Percentiles rank a stretch among this genome's conserved stretches.
Conservation (phyloP, 2,888 invertebrate species). For the Bhutanitis thaidina region DNA sequence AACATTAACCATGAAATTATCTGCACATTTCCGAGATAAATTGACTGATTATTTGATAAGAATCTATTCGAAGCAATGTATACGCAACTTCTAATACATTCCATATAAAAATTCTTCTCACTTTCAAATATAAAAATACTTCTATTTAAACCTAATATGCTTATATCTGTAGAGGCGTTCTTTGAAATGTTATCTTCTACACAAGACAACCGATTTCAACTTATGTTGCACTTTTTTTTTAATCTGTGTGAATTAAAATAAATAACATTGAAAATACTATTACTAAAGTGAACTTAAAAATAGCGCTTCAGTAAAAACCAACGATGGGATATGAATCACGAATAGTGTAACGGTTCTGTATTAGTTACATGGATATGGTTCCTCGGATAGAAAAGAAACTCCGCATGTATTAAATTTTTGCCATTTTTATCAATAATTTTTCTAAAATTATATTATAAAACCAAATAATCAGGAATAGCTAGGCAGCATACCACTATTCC, state of each 20-base stretch:
- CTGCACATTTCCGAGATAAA: slow-evolving; percentile 3
- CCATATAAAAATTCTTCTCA: neutral
- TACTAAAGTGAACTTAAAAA: neutral
- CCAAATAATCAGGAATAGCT: too few relatives aligned
- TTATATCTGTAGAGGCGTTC: neutral
- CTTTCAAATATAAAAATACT: neutral
- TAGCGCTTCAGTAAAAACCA: too few relatives aligned
- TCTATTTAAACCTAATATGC: neutral
- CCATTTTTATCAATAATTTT: too few relatives aligned
- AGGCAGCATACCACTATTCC: too few relatives aligned
- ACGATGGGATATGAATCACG: too few relatives aligned
- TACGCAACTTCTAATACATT: slow-evolving; percentile 1
- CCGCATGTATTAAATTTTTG: too few relatives aligned
- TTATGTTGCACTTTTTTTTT: slow-evolving; percentile 5
- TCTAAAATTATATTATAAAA: too few relatives aligned
- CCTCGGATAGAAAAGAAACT: too few relatives aligned
- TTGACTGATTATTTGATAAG: slow-evolving; percentile 1
- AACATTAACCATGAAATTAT: slow-evolving; percentile 12
- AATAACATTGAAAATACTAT: slow-evolving; percentile 35
- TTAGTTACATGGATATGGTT: too few relatives aligned
- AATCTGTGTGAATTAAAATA: slow-evolving; percentile 18
- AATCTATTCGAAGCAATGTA: slow-evolving; percentile 4
- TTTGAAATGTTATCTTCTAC: slow-evolving; percentile 15
- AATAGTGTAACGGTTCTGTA: too few relatives aligned
- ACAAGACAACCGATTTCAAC: slow-evolving; percentile 14